phyloP scores from a whole-genome alignment of 2,113 vertebrate species.

The Aramus guarauna region DNA sequence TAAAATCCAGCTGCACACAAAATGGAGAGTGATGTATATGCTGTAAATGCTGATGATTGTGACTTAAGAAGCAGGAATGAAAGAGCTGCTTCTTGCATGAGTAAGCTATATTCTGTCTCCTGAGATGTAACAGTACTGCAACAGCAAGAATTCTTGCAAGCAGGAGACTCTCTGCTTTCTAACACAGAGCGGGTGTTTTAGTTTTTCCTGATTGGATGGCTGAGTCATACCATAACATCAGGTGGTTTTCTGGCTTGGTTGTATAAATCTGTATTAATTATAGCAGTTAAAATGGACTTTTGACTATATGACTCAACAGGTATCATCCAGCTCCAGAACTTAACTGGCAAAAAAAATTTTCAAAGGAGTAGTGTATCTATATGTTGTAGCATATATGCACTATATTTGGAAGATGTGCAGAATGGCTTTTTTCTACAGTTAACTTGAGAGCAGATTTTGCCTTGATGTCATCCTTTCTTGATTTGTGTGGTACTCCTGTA shows the following conservation, averaged over 20 bases:
- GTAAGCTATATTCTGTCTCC: not conserved
- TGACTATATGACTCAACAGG: not conserved
- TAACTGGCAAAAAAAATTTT: not conserved
- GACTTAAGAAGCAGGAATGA: not conserved
- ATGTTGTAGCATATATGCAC: not conserved
- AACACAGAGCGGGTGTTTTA: not conserved
- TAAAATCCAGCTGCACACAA: not conserved
- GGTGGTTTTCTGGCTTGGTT: not conserved
- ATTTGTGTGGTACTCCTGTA: not conserved
- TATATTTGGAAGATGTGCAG: not conserved
- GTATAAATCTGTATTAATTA: slow-evolving; percentile 21
- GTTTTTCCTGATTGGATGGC: slow-evolving; percentile 3
- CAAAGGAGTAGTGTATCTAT: not conserved
- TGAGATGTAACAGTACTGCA: not conserved
- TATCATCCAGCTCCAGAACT: too few species aligned
- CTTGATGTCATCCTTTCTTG: not conserved
- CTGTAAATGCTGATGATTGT: not conserved
- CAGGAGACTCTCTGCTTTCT: not conserved
- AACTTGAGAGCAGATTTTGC: not conserved
- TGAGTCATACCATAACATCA: slow-evolving; percentile 29
- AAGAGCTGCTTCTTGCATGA: not conserved
- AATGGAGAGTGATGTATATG: not conserved
- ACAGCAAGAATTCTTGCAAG: not conserved
- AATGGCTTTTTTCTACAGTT: not conserved
- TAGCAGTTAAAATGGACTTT: not conserved